Evolutionary conservation across 1,140 invertebrate species (phyloP).

Genomic region (Caerostris extrusa): DNA sequence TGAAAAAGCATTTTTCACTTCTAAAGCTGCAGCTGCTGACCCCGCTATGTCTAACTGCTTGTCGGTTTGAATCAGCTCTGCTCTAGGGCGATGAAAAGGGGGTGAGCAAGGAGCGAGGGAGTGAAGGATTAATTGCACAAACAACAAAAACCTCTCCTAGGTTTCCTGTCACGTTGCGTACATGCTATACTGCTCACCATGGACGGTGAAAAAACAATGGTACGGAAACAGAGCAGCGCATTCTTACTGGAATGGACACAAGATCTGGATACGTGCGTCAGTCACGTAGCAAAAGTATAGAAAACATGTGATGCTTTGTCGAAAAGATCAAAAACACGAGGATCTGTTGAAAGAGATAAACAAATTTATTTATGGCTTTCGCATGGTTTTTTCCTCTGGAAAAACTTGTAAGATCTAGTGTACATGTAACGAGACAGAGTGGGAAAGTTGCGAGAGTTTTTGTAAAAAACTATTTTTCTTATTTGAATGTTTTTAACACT

Average conservation of each 20-base stretch:
- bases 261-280: conserved; percentile 9
- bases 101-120: neutral
- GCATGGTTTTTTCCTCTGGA: neutral
- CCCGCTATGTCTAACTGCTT: too few species aligned
- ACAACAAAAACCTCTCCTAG: neutral
- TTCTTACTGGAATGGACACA: conserved; percentile 37
- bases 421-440: neutral
- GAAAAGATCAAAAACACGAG: too few species aligned
- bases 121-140: neutral
- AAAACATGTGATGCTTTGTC: neutral
- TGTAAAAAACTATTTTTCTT: neutral
- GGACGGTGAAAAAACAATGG: conserved; percentile 39
- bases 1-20: too few species aligned
- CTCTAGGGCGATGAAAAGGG: too few species aligned
- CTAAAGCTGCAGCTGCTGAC: too few species aligned
- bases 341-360: too few species aligned
- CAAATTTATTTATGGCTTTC: conserved; percentile 22
- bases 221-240: neutral
- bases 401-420: neutral
- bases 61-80: too few species aligned
- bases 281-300: conserved; percentile 55
- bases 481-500: too few species aligned
- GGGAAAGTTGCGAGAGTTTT: neutral
- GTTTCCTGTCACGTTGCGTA: conserved; percentile 48
- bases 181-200: neutral